phyloP scores from a whole-genome alignment of 37 sponge, comb jelly and placozoan genomes.

The Oopsacas minuta region DNA sequence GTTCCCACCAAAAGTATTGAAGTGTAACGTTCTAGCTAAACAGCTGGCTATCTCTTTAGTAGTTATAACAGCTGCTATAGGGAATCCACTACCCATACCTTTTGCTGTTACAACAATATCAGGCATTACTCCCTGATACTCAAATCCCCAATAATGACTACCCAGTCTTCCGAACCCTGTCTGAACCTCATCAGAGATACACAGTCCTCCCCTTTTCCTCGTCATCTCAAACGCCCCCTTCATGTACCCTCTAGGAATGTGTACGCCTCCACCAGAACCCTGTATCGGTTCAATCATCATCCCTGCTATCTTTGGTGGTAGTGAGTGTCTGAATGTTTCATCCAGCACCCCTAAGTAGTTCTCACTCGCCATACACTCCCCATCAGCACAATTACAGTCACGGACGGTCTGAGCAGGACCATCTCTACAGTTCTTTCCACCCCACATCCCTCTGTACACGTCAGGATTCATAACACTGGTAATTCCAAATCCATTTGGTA shows the following conservation, averaged over 20 bases:
- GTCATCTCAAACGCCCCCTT: constrained; percentile 46
- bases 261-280: constrained; percentile 77
- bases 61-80: constrained; percentile 80
- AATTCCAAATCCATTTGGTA: constrained; percentile 21
- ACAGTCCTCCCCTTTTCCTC: constrained; percentile 63
- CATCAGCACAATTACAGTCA: constrained; percentile 46
- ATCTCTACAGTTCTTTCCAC: constrained; percentile 77
- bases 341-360: constrained; percentile 62
- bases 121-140: constrained; percentile 56
- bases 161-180: constrained; percentile 91
- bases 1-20: constrained; percentile 96
- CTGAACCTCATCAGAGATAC: constrained; percentile 81
- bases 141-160: constrained; percentile 85
- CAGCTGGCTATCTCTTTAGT: constrained; percentile 66
- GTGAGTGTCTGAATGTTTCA: constrained; percentile 51
- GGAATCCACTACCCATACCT: constrained; percentile 90
- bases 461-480: constrained; percentile 63
- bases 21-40: constrained; percentile 55
- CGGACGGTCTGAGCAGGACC: constrained; percentile 46
- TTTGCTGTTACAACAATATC: constrained; percentile 85
- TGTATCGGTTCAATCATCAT: constrained; percentile 85
- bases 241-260: constrained; percentile 57
- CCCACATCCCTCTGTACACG: constrained; percentile 84
- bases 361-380: constrained; percentile 50
- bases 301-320: constrained; percentile 67